phyloP scores from a whole-genome alignment of 2,113 vertebrate genomes.

The Vombatus ursinus region DNA sequence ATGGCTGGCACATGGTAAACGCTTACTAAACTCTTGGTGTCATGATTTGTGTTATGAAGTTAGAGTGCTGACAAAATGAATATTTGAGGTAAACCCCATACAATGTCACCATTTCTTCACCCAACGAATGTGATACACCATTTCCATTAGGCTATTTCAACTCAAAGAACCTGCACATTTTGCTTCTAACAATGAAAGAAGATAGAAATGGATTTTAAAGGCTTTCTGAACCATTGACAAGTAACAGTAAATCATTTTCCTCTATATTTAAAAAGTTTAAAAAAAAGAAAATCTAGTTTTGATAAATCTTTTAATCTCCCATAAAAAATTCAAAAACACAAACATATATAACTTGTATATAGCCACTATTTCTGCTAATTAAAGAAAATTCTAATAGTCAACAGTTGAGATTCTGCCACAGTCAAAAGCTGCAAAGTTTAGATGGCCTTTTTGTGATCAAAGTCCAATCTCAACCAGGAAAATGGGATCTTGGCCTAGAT shows the following conservation, averaged over 20 bases:
- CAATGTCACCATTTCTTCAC: conserved; percentile 21
- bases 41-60: neutral
- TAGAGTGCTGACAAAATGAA: neutral
- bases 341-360: neutral
- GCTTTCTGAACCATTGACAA: neutral
- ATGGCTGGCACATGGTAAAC: neutral
- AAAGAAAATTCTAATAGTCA: neutral
- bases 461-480: neutral
- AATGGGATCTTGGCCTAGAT: neutral
- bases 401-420: conserved; percentile 1
- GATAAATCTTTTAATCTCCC: conserved; percentile 6
- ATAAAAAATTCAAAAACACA: neutral
- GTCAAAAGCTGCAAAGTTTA: neutral
- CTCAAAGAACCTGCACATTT: neutral
- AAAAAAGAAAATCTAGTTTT: neutral
- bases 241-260: conserved; percentile 18
- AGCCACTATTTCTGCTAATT: neutral
- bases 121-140: neutral
- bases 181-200: conserved; percentile 11
- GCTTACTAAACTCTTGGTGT: neutral
- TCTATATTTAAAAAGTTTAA: conserved; percentile 8
- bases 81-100: neutral
- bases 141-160: neutral
- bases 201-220: neutral
- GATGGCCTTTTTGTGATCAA: neutral